Evolutionary conservation across 2,888 invertebrate species (phyloP).

Genomic region (Diarsia rubi): DNA sequence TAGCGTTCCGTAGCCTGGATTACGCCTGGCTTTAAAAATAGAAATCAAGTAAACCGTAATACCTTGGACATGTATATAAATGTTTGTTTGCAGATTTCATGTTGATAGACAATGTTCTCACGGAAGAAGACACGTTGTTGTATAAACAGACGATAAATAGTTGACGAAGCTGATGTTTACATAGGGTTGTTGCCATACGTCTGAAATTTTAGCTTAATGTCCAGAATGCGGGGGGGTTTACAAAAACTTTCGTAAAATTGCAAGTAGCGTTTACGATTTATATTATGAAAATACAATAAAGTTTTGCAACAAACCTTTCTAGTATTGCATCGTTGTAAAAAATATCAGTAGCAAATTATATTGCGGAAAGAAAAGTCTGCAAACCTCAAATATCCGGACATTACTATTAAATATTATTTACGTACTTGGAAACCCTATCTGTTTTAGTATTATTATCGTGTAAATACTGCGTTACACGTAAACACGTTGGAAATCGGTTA

Average conservation of each 20-base stretch:
- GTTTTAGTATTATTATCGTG: slow-evolving; percentile 14
- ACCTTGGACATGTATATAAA: slow-evolving; percentile 17
- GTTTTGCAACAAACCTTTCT: neutral
- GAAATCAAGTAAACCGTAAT: slow-evolving; percentile 24
- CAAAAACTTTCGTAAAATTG: neutral
- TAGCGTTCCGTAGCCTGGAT: neutral
- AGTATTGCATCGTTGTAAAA: neutral
- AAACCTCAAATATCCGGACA: neutral
- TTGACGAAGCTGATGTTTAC: slow-evolving; percentile 4
- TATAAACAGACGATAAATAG: neutral
- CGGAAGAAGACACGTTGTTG: slow-evolving; percentile 25
- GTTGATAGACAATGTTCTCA: slow-evolving; percentile 53
- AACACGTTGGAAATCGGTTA: slow-evolving; percentile 14
- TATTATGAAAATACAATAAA: neutral
- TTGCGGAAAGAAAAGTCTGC: neutral
- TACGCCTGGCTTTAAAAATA: slow-evolving; percentile 12
- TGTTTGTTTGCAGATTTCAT: slow-evolving; percentile 54
- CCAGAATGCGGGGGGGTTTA: neutral
- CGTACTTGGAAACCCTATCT: neutral
- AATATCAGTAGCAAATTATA: neutral
- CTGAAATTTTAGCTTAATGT: neutral
- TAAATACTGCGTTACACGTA: slow-evolving; percentile 26
- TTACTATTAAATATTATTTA: neutral
- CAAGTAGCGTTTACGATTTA: neutral
- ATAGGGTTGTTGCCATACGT: neutral